Evolutionary conservation across 2,113 vertebrate genomes (phyloP).

Genomic region (Marmota flaviventris): DNA sequence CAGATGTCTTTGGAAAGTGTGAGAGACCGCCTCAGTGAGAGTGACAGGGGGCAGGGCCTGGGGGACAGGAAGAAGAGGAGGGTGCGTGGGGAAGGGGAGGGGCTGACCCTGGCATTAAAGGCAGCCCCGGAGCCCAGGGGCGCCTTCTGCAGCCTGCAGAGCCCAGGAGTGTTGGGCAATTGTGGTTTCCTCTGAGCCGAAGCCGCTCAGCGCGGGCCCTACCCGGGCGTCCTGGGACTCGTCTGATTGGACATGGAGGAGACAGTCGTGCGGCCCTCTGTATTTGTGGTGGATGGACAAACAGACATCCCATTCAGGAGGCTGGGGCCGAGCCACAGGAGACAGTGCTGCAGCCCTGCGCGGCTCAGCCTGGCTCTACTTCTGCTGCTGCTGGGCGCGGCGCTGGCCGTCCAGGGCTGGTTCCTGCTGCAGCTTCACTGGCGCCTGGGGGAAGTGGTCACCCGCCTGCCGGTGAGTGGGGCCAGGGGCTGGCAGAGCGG

Average conservation of each 20-base stretch:
- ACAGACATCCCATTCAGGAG: conserved; percentile 75
- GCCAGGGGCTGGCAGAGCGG: background rate
- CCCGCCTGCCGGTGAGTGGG: conserved; percentile 64
- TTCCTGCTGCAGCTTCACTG: conserved; percentile 84
- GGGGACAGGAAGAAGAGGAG: conserved; percentile 60
- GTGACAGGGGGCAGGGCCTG: background rate
- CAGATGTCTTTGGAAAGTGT: conserved; percentile 71
- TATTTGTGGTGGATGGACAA: conserved; percentile 88
- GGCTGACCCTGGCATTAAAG: conserved; percentile 67
- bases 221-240: background rate
- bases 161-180: conserved; percentile 68
- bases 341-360: background rate
- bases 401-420: conserved; percentile 88
- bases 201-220: background rate
- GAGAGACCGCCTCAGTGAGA: conserved; percentile 50
- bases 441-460: conserved; percentile 1
- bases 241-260: conserved; percentile 75
- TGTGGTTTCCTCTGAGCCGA: conserved; percentile 63
- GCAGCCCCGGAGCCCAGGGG: background rate
- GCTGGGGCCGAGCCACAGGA: background rate
- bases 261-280: conserved; percentile 72
- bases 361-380: conserved; percentile 85
- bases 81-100: conserved; percentile 53
- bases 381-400: conserved; percentile 83
- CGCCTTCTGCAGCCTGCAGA: background rate